phyloP scores from a whole-genome alignment of 2,888 invertebrate species.

The Apoderus coryli region DNA sequence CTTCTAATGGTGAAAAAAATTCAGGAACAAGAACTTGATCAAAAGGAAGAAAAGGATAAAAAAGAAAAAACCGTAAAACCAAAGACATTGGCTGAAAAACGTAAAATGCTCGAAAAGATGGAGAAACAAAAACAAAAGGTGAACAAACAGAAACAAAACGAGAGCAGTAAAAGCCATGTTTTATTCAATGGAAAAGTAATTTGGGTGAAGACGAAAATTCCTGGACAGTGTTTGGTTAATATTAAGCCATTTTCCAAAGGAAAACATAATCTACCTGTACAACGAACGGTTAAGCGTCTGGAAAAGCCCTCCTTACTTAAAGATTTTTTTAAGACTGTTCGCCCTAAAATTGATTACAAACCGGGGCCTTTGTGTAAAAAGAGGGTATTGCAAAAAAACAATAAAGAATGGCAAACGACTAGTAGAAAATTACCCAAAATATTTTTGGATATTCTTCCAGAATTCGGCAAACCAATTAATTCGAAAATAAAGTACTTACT shows the following conservation, averaged over 20 bases:
- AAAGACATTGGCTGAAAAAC: slow-evolving; percentile 39
- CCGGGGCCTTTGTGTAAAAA: slow-evolving; percentile 43
- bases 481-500: slow-evolving; percentile 33
- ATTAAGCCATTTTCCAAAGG: slow-evolving; percentile 11
- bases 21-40: slow-evolving; percentile 6
- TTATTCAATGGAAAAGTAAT: slow-evolving; percentile 20
- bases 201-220: slow-evolving; percentile 16
- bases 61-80: slow-evolving; percentile 25
- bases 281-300: neutral
- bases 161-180: slow-evolving; percentile 18
- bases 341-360: slow-evolving; percentile 33
- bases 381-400: slow-evolving; percentile 31
- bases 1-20: slow-evolving; percentile 14
- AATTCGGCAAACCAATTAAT: slow-evolving; percentile 35
- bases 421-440: slow-evolving; percentile 37
- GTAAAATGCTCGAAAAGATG: slow-evolving; percentile 30
- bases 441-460: slow-evolving; percentile 35
- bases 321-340: slow-evolving; percentile 26
- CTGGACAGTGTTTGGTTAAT: slow-evolving; percentile 22
- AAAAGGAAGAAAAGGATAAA: slow-evolving; percentile 10
- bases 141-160: slow-evolving; percentile 11
- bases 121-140: slow-evolving; percentile 13
- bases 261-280: too few species aligned
- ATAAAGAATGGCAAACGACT: slow-evolving; percentile 33
- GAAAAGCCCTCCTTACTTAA: slow-evolving; percentile 29